These are phyloP conservation scores for Ochropacha duplaris DNA, from an alignment of 2,888 invertebrate genomes.

Conservation along the genomic window DNA sequence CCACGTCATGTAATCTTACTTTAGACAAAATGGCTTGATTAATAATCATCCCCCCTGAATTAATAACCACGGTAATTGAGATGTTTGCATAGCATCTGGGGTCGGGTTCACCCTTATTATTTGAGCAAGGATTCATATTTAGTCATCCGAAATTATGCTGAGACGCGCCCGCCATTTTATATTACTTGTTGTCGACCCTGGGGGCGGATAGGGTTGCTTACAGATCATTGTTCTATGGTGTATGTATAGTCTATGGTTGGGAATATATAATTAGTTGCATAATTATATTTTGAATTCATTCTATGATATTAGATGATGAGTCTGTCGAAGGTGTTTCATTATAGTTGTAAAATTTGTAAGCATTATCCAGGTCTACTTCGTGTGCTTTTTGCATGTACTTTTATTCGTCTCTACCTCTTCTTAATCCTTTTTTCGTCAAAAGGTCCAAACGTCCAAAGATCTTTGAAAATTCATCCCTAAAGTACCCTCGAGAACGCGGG, in stretches of 20 bases:
- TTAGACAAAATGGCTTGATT: conserved; percentile 55
- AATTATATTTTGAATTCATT: too few relatives aligned
- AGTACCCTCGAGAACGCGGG: too few relatives aligned
- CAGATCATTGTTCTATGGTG: not conserved
- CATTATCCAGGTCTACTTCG: too few relatives aligned
- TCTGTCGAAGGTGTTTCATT: too few relatives aligned
- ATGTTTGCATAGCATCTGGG: conserved; percentile 69
- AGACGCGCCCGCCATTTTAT: conserved; percentile 43
- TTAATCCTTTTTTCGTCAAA: too few relatives aligned
- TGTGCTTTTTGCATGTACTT: too few relatives aligned
- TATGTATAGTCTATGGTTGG: not conserved
- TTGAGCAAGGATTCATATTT: conserved; percentile 70
- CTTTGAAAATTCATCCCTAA: too few relatives aligned
- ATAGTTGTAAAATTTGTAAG: too few relatives aligned
- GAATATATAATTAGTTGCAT: too few relatives aligned
- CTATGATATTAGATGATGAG: too few relatives aligned
- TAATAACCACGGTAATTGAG: conserved; percentile 80
- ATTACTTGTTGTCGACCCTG: conserved; percentile 33
- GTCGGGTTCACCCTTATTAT: conserved; percentile 53
- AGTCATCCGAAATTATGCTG: conserved; percentile 76
- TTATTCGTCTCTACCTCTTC: too few relatives aligned
- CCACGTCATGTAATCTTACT: conserved; percentile 21
- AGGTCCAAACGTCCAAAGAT: too few relatives aligned
- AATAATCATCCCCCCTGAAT: conserved; percentile 67
- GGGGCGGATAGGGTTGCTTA: conserved; percentile 15